Conservation (phyloP, 2,797 vertebrate genomes). For the Pygocentrus nattereri region DNA sequence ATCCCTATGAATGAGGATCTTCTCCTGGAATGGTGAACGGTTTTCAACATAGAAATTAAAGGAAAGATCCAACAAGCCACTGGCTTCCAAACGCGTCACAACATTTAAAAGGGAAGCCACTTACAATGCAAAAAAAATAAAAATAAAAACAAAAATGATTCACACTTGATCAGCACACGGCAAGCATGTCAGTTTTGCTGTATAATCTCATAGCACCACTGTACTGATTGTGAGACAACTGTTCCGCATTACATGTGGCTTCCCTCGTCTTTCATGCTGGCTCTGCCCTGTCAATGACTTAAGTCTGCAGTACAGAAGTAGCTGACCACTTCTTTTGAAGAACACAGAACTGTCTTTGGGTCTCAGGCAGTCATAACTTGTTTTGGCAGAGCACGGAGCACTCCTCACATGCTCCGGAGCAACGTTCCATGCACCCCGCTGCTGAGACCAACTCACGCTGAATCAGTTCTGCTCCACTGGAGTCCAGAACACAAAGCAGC, state of each 20-base stretch:
- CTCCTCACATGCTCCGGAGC: background rate
- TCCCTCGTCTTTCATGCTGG: background rate
- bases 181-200: background rate
- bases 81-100: background rate
- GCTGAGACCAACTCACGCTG: constrained; percentile 5
- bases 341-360: background rate
- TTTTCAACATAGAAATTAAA: background rate
- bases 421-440: background rate
- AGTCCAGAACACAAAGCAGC: constrained; percentile 3
- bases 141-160: background rate
- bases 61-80: background rate
- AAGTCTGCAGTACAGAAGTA: background rate
- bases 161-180: background rate
- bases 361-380: constrained; percentile 18
- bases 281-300: background rate
- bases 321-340: background rate
- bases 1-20: background rate
- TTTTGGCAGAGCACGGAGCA: background rate
- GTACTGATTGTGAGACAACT: background rate
- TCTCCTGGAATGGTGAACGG: background rate
- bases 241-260: background rate
- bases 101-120: background rate
- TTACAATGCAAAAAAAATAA: background rate
- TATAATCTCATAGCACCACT: background rate
- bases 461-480: background rate